A percentile compares a stretch with the other conserved stretches of the same genome.
Evolutionary conservation across 2,888 invertebrate genomes (phyloP).

Genomic region (Microplitis deprimator): DNA sequence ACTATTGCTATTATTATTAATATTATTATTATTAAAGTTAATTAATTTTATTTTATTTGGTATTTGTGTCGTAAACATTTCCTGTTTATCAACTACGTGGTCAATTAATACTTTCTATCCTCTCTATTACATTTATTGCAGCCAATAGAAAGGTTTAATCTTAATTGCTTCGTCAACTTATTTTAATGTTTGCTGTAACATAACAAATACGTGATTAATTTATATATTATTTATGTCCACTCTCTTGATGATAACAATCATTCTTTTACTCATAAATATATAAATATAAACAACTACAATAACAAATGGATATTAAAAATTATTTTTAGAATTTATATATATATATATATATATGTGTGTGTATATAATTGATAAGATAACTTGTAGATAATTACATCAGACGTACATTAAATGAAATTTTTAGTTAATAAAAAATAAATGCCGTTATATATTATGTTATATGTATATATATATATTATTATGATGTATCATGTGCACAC

Average conservation of each 20-base stretch:
- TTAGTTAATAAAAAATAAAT: background rate
- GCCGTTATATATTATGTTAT: background rate
- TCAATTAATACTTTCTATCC: slow-evolving; percentile 33
- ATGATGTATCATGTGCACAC: background rate
- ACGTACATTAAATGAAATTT: background rate
- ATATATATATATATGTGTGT: no score
- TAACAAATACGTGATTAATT: slow-evolving; percentile 6
- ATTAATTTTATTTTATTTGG: slow-evolving; percentile 1
- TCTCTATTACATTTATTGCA: slow-evolving; percentile 9
- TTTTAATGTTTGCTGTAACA: background rate
- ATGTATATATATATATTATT: background rate
- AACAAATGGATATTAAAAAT: background rate
- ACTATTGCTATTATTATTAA: no score
- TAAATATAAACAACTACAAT: background rate
- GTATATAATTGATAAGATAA: background rate
- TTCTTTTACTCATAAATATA: slow-evolving; percentile 8
- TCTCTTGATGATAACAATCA: background rate
- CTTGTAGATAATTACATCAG: background rate
- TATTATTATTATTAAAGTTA: background rate
- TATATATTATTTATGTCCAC: slow-evolving; percentile 17
- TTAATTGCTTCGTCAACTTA: slow-evolving; percentile 13
- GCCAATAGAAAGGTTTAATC: slow-evolving; percentile 17
- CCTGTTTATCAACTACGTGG: slow-evolving; percentile 22
- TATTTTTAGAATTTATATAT: slow-evolving; percentile 3
- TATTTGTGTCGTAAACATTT: slow-evolving; percentile 15